These are phyloP conservation scores for Himalopsyche tibetana DNA, from an alignment of 2,888 invertebrate species.

Conservation along the genomic window DNA sequence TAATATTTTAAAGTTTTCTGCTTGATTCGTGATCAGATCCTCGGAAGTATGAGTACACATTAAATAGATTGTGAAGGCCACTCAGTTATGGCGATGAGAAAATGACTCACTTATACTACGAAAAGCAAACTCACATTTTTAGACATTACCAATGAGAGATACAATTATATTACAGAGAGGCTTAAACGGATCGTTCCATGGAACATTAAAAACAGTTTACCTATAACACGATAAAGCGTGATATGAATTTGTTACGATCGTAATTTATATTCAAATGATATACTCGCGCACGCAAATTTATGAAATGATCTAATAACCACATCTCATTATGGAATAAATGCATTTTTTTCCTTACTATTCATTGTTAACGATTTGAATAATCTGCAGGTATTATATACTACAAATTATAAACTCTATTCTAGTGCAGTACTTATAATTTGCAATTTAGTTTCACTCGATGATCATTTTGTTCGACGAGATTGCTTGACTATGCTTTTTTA, in stretches of 20 bases:
- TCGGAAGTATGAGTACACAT: slow-evolving; percentile 9
- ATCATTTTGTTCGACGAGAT: no score
- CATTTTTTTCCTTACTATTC: no score
- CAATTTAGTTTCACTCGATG: no score
- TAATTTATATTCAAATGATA: slow-evolving; percentile 32
- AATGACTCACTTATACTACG: slow-evolving; percentile 50
- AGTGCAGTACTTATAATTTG: no score
- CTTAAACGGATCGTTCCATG: slow-evolving; percentile 48
- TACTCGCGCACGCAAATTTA: slow-evolving; percentile 32
- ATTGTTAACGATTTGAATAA: no score
- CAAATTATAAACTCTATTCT: no score
- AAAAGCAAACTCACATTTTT: slow-evolving; percentile 19
- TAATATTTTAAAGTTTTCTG: not conserved
- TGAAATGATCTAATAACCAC: slow-evolving; percentile 39
- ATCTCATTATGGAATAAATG: not conserved
- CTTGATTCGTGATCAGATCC: slow-evolving; percentile 2
- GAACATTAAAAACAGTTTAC: slow-evolving; percentile 57
- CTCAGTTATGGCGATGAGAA: slow-evolving; percentile 18
- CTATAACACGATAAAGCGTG: slow-evolving; percentile 42
- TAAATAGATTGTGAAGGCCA: slow-evolving; percentile 54
- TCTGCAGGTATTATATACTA: no score
- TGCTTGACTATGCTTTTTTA: no score
- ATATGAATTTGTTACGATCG: slow-evolving; percentile 19
- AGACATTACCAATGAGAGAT: slow-evolving; percentile 48
- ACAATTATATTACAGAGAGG: slow-evolving; percentile 46